Conservation (phyloP, 1,140 invertebrate genomes). For the Metaphire vulgaris region DNA sequence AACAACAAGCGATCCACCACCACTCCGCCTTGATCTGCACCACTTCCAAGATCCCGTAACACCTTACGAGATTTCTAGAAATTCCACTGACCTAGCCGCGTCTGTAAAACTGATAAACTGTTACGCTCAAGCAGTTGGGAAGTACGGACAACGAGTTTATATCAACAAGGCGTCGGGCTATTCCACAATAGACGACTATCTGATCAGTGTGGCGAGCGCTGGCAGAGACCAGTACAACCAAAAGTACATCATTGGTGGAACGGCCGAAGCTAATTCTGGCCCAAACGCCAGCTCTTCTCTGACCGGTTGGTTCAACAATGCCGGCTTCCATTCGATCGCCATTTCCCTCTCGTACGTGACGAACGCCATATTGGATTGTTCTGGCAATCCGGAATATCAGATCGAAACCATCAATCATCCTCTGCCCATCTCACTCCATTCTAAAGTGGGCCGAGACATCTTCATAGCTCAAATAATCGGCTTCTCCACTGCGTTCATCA, state of each 20-base stretch:
- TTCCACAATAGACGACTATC: not conserved
- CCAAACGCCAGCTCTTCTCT: not conserved
- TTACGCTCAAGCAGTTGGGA: not conserved
- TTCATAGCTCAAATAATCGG: not conserved
- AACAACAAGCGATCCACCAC: not conserved
- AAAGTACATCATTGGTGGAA: not conserved
- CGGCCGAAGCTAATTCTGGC: not conserved
- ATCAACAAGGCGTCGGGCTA: not conserved
- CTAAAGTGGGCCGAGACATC: not conserved
- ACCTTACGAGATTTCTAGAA: no score
- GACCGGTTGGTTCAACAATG: not conserved
- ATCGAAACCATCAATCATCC: conserved; percentile 25
- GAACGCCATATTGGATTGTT: conserved; percentile 2
- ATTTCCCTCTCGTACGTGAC: not conserved
- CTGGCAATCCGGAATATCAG: not conserved
- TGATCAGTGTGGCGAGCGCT: not conserved
- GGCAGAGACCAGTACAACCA: not conserved
- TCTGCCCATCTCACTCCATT: conserved; percentile 5
- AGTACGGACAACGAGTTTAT: not conserved
- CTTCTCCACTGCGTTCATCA: conserved; percentile 10
- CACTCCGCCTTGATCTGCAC: not conserved
- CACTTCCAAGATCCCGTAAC: not conserved
- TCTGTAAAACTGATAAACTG: not conserved
- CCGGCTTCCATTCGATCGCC: not conserved
- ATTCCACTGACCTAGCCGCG: not conserved